Base-by-base conservation (phyloP, 2,888 invertebrate genomes). In the Empis livida region DNA sequence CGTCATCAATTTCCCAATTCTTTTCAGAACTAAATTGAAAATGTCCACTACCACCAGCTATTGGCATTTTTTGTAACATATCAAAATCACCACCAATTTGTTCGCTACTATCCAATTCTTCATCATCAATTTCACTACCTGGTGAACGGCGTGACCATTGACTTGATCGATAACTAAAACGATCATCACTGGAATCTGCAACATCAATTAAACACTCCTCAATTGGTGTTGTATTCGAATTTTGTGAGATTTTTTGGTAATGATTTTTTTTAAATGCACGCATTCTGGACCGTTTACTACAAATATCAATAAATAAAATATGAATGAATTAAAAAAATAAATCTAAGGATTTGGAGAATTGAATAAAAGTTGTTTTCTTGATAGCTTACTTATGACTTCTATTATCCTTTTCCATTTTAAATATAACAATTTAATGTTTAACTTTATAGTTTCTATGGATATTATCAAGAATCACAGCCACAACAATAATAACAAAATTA, bases 1-100 rank as follows among this genome's bases (percentile, higher is more conserved):
- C 20, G 11, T 13, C 10, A 17, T 39, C 39, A 13, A 2, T 39
- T 15, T 59, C 61, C 73, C 73, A 73, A 44, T 63, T 62, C 51
- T 70, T 70, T 48, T 73, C 74, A 0, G 66, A 64, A 23, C 69
- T 65, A 40, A 72, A 69, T 39, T 62, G 57, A 53, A 73, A 72
- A 48, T 70, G 67, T 0, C 63, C 62, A 20, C 57, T 53, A 15
- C 66, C 67, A 15, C 62, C 59, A 4, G 68, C 59, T 16, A 61
- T 55, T 2, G 70, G 64, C 39, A 63, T 59, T 45, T 68, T 64
- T 1, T 65, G 56, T 48, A 73, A 55, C 43, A 62, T 56, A 43
- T 65, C 57, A 50, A 69, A 74, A 47, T 73, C 66, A 10, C 61
- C 64, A 1, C 63, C 68, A 3, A 67, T 48, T 56, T 64, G 62